A percentile compares a stretch with the other conserved stretches of the same genome.
Evolutionary conservation across 2,113 vertebrate genomes (phyloP).

Genomic region (Apteryx mantelli): DNA sequence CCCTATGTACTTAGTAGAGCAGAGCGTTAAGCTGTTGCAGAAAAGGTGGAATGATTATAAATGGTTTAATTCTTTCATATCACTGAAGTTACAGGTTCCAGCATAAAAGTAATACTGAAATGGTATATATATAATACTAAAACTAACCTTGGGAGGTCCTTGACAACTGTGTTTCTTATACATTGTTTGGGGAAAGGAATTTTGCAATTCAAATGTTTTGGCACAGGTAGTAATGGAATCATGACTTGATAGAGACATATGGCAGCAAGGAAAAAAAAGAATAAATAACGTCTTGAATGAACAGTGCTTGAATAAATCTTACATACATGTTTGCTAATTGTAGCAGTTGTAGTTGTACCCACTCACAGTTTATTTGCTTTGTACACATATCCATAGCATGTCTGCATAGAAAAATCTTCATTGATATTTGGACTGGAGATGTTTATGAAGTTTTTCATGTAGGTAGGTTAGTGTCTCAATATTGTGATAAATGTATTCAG

Average conservation of each 20-base stretch:
- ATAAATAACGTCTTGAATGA: background rate
- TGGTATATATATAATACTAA: background rate
- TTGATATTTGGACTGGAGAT: background rate
- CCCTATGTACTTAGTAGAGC: background rate
- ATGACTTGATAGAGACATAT: background rate
- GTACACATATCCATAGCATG: background rate
- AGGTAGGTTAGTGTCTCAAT: background rate
- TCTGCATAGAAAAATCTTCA: background rate
- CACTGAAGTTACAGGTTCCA: background rate
- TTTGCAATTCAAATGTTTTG: constrained; percentile 6
- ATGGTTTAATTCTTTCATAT: background rate
- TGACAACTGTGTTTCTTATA: background rate
- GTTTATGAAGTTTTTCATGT: background rate
- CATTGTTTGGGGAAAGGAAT: background rate
- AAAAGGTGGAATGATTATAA: background rate
- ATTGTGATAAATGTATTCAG: background rate
- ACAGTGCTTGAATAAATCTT: background rate
- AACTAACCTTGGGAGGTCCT: background rate
- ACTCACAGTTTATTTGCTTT: background rate
- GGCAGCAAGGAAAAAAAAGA: background rate
- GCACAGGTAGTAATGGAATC: background rate
- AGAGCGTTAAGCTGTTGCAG: background rate
- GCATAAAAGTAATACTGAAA: background rate
- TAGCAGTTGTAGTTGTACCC: background rate
- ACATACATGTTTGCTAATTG: background rate